phyloP scores from a whole-genome alignment of 2,888 invertebrate species.

The Thyatira batis region DNA sequence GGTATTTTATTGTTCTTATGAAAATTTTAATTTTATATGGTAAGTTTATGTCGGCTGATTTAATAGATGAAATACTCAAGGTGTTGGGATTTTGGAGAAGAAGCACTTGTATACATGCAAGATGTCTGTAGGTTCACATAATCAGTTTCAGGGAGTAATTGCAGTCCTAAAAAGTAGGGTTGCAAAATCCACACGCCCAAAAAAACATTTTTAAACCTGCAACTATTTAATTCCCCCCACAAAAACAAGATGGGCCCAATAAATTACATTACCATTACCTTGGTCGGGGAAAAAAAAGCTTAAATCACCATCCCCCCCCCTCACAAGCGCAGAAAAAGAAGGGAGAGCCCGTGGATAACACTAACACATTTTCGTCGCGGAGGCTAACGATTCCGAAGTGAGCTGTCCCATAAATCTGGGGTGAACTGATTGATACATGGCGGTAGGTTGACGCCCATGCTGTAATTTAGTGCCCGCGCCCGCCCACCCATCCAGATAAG shows the following conservation, averaged over 20 bases:
- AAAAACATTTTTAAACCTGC: no score
- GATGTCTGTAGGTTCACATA: no score
- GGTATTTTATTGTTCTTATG: no score
- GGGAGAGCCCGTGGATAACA: conserved; percentile 60
- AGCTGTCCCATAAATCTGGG: conserved; percentile 79
- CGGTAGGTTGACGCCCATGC: conserved; percentile 84
- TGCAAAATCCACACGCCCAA: no score
- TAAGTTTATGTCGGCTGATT: no score
- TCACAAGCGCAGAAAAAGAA: conserved; percentile 42
- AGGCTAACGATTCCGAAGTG: conserved; percentile 81
- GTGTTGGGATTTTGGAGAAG: no score
- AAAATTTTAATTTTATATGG: no score
- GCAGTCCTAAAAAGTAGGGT: no score
- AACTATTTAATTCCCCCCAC: background rate
- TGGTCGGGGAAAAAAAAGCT: conserved; percentile 7
- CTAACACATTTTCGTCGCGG: conserved; percentile 79
- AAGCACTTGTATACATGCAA: no score
- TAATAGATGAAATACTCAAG: no score
- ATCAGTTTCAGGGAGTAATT: no score
- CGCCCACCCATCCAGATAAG: conserved; percentile 83
- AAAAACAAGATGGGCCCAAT: conserved; percentile 1
- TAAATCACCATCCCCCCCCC: conserved; percentile 5
- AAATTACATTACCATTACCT: conserved; percentile 6
- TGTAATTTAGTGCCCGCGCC: conserved; percentile 85
- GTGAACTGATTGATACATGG: conserved; percentile 81